Conservation (phyloP, 2,113 vertebrate genomes). For the Leucosticte australis region DNA sequence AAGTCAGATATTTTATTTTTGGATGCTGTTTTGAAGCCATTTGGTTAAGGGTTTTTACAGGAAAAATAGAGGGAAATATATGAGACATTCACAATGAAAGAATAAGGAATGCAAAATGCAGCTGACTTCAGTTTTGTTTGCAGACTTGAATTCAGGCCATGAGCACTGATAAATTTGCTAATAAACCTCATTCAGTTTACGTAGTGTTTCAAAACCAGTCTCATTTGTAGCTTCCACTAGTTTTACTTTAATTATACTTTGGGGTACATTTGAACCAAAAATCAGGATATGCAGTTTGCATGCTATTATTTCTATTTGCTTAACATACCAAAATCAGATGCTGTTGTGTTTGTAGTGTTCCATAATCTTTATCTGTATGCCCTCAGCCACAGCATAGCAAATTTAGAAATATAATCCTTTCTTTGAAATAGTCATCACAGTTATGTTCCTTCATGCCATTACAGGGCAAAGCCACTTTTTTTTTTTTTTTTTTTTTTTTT, state of each 20-base stretch:
- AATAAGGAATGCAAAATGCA: neutral
- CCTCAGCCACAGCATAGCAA: neutral
- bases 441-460: neutral
- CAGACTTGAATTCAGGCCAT: neutral
- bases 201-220: neutral
- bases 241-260: neutral
- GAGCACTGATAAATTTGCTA: neutral
- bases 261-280: neutral
- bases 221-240: neutral
- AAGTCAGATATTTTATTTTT: neutral
- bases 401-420: slow-evolving; percentile 6
- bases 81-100: neutral
- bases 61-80: neutral
- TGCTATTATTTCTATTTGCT: neutral
- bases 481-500: neutral
- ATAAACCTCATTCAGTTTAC: neutral
- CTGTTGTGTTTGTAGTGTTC: neutral
- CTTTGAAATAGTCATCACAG: neutral
- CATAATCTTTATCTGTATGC: neutral
- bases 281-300: neutral
- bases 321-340: neutral
- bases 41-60: neutral
- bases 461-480: neutral
- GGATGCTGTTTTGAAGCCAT: neutral
- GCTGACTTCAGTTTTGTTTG: neutral